Percentiles rank a stretch among this genome's conserved stretches.
Evolutionary conservation across 1,140 invertebrate species (phyloP).

Genomic region (Drosophila carrolli): DNA sequence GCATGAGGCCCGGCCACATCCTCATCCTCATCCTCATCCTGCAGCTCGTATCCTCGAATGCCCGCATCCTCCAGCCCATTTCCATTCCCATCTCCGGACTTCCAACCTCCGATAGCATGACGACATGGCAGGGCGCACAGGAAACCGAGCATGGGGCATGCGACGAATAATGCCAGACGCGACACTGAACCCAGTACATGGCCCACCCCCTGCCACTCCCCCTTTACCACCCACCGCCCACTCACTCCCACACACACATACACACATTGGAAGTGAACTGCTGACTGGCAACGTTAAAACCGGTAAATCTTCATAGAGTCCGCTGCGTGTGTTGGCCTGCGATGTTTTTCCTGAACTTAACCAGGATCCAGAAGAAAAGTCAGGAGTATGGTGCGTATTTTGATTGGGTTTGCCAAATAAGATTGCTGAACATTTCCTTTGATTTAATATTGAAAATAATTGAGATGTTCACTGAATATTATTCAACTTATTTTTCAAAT

Average conservation of each 20-base stretch:
- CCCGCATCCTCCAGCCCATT: slow-evolving; percentile 6
- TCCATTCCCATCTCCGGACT: slow-evolving; percentile 10
- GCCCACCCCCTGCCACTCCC: slow-evolving; percentile 5
- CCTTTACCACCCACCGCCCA: slow-evolving; percentile 7
- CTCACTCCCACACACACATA: slow-evolving; percentile 6
- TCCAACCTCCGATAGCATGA: slow-evolving; percentile 61
- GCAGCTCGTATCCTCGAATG: slow-evolving; percentile 9
- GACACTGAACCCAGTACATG: slow-evolving; percentile 59
- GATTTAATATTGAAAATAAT: neutral
- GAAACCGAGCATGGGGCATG: slow-evolving; percentile 67
- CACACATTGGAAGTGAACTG: slow-evolving; percentile 52
- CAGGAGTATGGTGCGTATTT: neutral
- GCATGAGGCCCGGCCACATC: slow-evolving; percentile 32
- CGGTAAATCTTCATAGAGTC: slow-evolving; percentile 81
- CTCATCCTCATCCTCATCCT: slow-evolving; percentile 13
- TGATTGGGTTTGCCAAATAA: neutral
- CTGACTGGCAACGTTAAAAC: slow-evolving; percentile 81
- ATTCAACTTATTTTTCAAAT: no score
- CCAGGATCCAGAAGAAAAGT: neutral
- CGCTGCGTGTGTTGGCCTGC: slow-evolving; percentile 69
- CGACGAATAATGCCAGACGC: slow-evolving; percentile 77
- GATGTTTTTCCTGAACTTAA: slow-evolving; percentile 27
- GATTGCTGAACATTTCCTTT: neutral
- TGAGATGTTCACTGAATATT: no score
- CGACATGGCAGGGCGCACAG: slow-evolving; percentile 74